Percentiles rank a stretch among this genome's conserved stretches.
Conservation (phyloP, 2,797 vertebrate genomes). For the Podarcis lilfordi region DNA sequence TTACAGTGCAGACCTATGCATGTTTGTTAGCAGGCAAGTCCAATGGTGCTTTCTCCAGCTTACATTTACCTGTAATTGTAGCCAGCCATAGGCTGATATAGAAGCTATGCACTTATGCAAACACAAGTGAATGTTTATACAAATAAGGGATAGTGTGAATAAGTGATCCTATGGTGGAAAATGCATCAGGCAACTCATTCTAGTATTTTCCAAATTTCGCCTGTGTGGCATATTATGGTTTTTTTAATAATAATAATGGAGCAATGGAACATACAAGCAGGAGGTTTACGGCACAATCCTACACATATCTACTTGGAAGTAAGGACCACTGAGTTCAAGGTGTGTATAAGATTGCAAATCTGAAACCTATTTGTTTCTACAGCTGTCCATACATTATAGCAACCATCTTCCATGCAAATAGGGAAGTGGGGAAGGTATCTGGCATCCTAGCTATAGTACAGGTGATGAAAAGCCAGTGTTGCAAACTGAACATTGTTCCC, state of each 20-base stretch:
- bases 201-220: slow-evolving; percentile 12
- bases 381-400: neutral
- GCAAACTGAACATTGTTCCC: neutral
- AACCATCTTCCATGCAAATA: neutral
- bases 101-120: neutral
- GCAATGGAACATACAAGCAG: slow-evolving; percentile 5
- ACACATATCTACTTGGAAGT: neutral
- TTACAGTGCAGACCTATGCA: no score
- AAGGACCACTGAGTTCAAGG: neutral
- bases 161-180: neutral
- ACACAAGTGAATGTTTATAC: neutral
- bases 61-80: neutral
- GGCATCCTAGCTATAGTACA: slow-evolving; percentile 9
- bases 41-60: neutral
- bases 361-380: neutral
- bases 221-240: neutral
- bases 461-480: neutral
- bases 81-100: neutral
- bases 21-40: neutral
- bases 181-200: neutral
- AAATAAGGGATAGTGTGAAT: neutral
- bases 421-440: neutral
- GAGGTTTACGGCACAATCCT: neutral
- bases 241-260: slow-evolving; percentile 8
- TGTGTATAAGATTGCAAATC: neutral